phyloP scores from a whole-genome alignment of 2,888 invertebrate species.

The Nysson spinosus region DNA sequence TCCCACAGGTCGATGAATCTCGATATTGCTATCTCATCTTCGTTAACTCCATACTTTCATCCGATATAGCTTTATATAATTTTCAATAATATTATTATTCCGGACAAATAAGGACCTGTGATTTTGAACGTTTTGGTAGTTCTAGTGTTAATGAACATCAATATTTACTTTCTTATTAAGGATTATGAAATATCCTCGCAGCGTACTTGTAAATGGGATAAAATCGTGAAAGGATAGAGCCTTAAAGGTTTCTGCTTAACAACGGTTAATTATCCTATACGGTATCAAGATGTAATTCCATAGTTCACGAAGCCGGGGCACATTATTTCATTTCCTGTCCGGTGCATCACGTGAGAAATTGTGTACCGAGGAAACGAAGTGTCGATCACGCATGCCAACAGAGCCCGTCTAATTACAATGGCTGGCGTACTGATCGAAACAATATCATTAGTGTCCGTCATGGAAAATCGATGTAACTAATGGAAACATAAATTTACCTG shows the following conservation, averaged over 20 bases:
- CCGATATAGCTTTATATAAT: too few species aligned
- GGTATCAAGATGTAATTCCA: constrained; percentile 5
- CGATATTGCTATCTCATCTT: too few species aligned
- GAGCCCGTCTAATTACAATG: constrained; percentile 5
- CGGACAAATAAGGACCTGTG: too few species aligned
- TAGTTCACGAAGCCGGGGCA: not conserved
- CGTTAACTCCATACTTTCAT: too few species aligned
- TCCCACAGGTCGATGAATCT: too few species aligned
- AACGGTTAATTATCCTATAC: constrained; percentile 5
- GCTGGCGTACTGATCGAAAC: not conserved
- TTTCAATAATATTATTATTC: too few species aligned
- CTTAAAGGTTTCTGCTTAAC: constrained; percentile 3
- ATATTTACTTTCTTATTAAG: too few species aligned
- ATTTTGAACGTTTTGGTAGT: too few species aligned
- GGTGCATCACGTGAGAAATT: constrained; percentile 4
- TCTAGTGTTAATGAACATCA: too few species aligned
- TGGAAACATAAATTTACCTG: too few species aligned
- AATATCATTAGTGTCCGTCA: not conserved
- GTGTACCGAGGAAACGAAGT: constrained; percentile 6
- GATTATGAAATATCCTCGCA: not conserved
- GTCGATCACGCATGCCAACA: constrained; percentile 7
- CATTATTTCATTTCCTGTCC: constrained; percentile 8
- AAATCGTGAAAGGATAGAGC: constrained; percentile 6
- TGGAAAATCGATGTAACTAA: too few species aligned
- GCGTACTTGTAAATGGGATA: not conserved